Evolutionary conservation across 2,797 vertebrate species (phyloP).

Genomic region (Synanceia verrucosa): DNA sequence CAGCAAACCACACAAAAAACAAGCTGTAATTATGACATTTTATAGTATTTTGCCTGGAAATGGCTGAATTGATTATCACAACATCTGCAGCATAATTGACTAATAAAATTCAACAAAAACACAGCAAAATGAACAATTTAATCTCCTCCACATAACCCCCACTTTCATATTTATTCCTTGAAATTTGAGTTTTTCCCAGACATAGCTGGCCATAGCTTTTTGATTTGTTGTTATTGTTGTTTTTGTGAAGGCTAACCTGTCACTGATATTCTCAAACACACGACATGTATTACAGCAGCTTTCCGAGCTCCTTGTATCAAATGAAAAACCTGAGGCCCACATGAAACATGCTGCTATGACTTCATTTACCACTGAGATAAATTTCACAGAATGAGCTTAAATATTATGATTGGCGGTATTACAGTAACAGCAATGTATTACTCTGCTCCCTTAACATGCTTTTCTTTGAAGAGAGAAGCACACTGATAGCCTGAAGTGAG

Average conservation of each 20-base stretch:
- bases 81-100: background rate
- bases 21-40: background rate
- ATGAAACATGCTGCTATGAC: background rate
- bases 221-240: conserved; percentile 24
- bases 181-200: background rate
- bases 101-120: too few species aligned
- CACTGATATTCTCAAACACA: conserved; percentile 33
- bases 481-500: conserved; percentile 28
- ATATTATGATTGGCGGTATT: conserved; percentile 24
- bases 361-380: background rate
- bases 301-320: conserved; percentile 23
- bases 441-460: conserved; percentile 15
- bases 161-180: background rate
- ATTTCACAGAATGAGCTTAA: conserved; percentile 9
- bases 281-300: conserved; percentile 10
- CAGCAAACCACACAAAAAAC: background rate
- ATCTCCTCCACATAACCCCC: background rate
- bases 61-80: background rate
- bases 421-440: conserved; percentile 23
- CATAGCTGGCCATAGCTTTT: background rate
- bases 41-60: background rate
- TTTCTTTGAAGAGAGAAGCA: conserved; percentile 29
- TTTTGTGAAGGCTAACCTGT: conserved; percentile 39
- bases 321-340: conserved; percentile 4
- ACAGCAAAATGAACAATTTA: background rate